Evolutionary conservation across 2,113 vertebrate species (phyloP).

Genomic region (Naja naja): DNA sequence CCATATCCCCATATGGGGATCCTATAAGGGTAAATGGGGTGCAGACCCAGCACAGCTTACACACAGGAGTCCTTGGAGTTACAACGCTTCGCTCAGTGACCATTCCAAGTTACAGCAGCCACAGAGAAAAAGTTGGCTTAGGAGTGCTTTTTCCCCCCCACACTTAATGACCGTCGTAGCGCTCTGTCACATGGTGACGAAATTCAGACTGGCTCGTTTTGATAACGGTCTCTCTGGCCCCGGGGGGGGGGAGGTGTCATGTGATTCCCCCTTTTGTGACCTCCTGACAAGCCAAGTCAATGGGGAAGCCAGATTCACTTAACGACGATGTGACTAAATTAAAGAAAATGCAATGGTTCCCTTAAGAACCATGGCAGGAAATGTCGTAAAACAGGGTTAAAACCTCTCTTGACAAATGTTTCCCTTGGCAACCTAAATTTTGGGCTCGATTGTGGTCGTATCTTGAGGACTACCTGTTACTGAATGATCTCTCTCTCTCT

Average conservation of each 20-base stretch:
- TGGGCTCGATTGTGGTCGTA: neutral
- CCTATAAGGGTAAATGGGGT: neutral
- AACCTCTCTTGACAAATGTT: neutral
- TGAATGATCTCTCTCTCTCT: neutral
- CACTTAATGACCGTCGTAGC: neutral
- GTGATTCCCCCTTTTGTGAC: neutral
- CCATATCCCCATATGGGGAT: neutral
- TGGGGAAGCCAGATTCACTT: neutral
- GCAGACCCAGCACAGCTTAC: neutral
- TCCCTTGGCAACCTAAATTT: neutral
- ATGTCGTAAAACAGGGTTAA: neutral
- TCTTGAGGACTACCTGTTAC: neutral
- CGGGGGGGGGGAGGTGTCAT: accelerated
- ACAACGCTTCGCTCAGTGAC: neutral
- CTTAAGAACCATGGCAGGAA: neutral
- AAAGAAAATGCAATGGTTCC: neutral
- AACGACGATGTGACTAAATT: neutral
- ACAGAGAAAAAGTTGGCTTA: neutral
- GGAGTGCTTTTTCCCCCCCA: neutral
- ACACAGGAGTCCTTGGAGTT: neutral
- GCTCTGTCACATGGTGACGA: neutral
- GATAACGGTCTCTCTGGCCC: neutral
- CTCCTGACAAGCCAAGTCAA: neutral
- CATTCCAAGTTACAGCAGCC: too few relatives aligned
- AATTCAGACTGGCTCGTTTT: neutral